Evolutionary conservation across 2,888 invertebrate genomes (phyloP).

Genomic region (Neoitamus cyanurus): DNA sequence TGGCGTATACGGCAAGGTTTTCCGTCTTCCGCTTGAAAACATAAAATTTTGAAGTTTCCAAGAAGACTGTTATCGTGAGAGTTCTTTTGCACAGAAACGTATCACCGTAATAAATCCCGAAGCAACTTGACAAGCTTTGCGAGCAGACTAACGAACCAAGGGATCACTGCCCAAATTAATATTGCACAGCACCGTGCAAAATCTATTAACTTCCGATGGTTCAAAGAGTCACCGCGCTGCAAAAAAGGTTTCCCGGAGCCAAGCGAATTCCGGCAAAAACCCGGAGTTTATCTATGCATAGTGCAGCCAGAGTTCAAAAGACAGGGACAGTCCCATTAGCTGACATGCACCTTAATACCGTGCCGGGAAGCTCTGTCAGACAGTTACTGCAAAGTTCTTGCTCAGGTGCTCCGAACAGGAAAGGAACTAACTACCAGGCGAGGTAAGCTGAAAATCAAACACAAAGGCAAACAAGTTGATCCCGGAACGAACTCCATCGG

Average conservation of each 20-base stretch:
- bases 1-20: too few species aligned
- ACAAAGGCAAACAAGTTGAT: conserved; percentile 34
- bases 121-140: background rate
- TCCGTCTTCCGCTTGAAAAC: too few species aligned
- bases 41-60: background rate
- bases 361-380: background rate
- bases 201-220: background rate
- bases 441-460: conserved; percentile 21
- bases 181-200: background rate
- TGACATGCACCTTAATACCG: background rate
- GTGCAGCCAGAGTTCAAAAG: background rate
- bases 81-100: background rate
- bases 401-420: background rate
- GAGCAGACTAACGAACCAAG: background rate
- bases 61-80: background rate
- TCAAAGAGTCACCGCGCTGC: background rate
- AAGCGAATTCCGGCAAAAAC: background rate
- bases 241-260: background rate
- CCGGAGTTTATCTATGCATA: background rate
- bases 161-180: background rate
- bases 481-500: background rate
- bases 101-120: background rate
- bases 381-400: background rate
- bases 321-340: background rate
- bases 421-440: background rate